Base-by-base conservation (phyloP, 2,113 vertebrate species). In the Indicator indicator region DNA sequence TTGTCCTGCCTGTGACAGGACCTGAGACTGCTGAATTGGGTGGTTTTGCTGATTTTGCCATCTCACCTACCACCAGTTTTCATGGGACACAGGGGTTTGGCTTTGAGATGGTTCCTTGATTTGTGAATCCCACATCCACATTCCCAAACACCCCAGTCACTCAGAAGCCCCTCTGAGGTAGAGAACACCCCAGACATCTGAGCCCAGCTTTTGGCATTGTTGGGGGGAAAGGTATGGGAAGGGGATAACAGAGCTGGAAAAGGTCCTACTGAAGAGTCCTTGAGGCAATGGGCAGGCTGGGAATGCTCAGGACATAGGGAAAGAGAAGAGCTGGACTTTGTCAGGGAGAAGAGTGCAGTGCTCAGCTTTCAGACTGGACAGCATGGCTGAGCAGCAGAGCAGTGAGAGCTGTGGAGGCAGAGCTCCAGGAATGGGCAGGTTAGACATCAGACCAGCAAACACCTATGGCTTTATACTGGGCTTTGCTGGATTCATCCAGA, bases 201-300 rank as follows among this genome's bases (percentile, higher is more conserved):
- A 38, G 28, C 18, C 19, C 64, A 76, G 74, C 44, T 92, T 56
- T 42, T 63, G 48, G 58, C 9, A 44, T 5, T 33, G n/a, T 3
- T 24, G 4, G 2, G 18, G 38, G 40, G 8, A 83, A 16, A 76
- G 9, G 16, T 55, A 11, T 5, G 56, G 59, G 32, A 69, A 71
- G 16, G 32, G 36, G 27, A 48, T 10, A 50, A 44, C 2, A 65
- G 50, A 69, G 54, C 28, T 7, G 55, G 58, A 50, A 44, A 74
- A 50, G 32, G 27, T 79, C 38, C 33, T 71, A n/a, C 26, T 63
- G 30, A 36, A 12, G 59, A 27, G 44, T 42, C 56, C 72, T n/a
- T 1, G 2, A 55, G 56, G 50, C 23, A 75, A 77, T 0, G 3
- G 21, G 46, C 32, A 48, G 19, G 17, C 1, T 54, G 21, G 38